Conservation (phyloP, 2,797 vertebrate genomes). For the Falco rusticolus region DNA sequence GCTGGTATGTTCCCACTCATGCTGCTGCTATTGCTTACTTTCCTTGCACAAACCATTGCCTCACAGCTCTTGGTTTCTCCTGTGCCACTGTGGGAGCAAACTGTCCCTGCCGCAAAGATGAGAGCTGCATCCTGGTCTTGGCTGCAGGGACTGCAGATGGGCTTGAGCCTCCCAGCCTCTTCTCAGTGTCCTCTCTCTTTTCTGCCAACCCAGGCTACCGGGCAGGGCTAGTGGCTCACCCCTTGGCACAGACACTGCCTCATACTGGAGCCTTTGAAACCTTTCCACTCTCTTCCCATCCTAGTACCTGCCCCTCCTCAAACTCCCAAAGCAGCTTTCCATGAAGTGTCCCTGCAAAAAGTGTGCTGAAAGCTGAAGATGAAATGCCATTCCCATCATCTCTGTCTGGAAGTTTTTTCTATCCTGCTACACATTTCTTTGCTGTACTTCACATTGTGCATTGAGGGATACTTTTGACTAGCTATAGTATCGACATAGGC, state of each 20-base stretch:
- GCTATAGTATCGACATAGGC: neutral
- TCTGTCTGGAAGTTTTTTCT: neutral
- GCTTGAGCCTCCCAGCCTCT: neutral
- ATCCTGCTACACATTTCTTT: neutral
- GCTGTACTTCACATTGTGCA: neutral
- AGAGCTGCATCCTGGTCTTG: neutral
- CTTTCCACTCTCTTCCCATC: neutral
- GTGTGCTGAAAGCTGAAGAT: neutral
- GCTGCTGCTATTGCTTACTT: neutral
- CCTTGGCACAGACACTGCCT: neutral
- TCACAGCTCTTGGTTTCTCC: neutral
- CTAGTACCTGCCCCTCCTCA: no score
- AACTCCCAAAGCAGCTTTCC: neutral
- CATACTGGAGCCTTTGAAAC: neutral
- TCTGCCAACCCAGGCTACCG: neutral
- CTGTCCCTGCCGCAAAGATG: neutral
- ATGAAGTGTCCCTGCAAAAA: neutral
- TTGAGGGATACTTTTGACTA: neutral
- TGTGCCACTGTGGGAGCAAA: neutral
- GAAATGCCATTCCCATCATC: neutral
- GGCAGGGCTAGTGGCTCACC: neutral
- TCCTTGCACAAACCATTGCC: rapidly evolving
- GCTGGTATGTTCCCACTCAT: neutral
- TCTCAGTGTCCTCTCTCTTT: neutral
- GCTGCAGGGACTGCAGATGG: neutral